Evolutionary conservation across 2,797 vertebrate genomes (phyloP), one percentile per base, ranked within the genome.

Genomic region (Sebastes hubbsi): DNA sequence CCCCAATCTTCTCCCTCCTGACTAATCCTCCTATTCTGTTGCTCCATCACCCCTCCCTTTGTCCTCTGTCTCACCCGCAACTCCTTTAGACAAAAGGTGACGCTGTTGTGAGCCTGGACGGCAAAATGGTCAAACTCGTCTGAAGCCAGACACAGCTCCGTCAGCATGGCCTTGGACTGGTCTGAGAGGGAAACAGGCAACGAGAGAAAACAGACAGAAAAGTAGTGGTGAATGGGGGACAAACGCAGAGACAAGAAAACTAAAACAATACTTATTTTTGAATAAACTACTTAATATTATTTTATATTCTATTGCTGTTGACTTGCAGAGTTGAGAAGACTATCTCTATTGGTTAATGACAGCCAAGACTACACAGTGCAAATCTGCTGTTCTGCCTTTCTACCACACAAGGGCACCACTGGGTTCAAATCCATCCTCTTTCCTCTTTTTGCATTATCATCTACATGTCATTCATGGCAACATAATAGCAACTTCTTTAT

Each of bases 1-100:
- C 42, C 46, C 9, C 18, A 27, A 1, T 24, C n/a, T 20, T 46
- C 4, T 25, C 22, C 22, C 38, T 66, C 32, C 36, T 61, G 34
- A 69, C 24, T 59, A 58, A 71, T 67, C 30, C 16, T 25, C 3
- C 4, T 30, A 22, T 13, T 20, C 5, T 59, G 56, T 34, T 9
- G 1, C 16, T 30, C 27, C 2, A 8, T 64, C 16, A 18, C 55
- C 29, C 29, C 62, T 10, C 22, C 4, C 25, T 62, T 54, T 46
- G 9, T 56, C 5, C 2, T 38, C 32, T 10, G n/a, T 75, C 96
- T 97, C 83, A 99, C 98, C 93, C 98, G 94, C 60, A 99, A 95
- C 72, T 99, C 98, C 91, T 97, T 98, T 25, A 99, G 95, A 87
- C 98, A 99, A 94, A 99, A 99, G 2, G 98, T 99, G 91, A 99